Percentiles rank a stretch among this genome's conserved stretches.
phyloP scores from a whole-genome alignment of 2,113 vertebrate species.

The Grantiella picta region DNA sequence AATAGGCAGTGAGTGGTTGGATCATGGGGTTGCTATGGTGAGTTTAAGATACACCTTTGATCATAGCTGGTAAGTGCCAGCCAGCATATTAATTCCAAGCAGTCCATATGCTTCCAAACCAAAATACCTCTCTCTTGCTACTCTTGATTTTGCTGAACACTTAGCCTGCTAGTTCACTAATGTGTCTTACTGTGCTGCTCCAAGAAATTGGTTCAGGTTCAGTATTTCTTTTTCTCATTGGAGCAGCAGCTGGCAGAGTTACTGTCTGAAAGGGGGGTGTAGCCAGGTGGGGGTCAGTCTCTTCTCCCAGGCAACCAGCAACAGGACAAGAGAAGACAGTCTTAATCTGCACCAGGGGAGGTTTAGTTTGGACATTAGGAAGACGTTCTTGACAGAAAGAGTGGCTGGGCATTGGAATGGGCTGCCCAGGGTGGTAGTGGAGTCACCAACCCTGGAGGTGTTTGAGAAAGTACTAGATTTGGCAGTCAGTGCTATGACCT shows the following conservation, averaged over 20 bases:
- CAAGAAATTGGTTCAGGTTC: neutral
- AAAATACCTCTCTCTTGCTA: neutral
- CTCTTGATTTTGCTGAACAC: neutral
- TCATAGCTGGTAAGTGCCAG: neutral
- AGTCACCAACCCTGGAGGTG: neutral
- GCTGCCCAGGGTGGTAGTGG: neutral
- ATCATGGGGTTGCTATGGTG: slow-evolving; percentile 28
- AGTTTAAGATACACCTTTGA: slow-evolving; percentile 19
- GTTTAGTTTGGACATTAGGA: neutral
- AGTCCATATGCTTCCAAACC: neutral
- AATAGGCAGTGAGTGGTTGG: neutral
- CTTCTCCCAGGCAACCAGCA: neutral
- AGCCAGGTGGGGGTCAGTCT: neutral
- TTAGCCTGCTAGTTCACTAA: neutral
- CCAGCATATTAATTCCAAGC: neutral
- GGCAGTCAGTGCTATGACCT: neutral
- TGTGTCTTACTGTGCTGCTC: neutral
- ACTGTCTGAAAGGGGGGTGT: neutral
- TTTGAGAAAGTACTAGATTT: neutral
- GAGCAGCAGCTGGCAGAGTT: neutral
- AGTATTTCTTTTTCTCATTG: neutral
- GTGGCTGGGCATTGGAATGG: neutral
- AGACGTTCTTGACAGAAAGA: neutral
- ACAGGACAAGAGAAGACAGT: neutral
- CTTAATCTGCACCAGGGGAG: neutral